Evolutionary conservation across 2,797 vertebrate species (phyloP).

Genomic region (Falco berigora): DNA sequence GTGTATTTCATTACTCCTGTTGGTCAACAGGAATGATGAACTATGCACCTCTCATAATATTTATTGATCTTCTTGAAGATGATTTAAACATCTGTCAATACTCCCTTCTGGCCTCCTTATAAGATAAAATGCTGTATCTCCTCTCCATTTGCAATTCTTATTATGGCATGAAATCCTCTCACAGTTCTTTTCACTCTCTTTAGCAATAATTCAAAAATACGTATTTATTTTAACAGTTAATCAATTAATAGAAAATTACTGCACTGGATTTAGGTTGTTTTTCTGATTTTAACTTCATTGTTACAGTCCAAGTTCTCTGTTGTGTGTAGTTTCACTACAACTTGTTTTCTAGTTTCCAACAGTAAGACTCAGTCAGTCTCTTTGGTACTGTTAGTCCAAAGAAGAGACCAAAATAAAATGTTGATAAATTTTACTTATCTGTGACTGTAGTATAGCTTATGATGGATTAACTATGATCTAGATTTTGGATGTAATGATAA

Average conservation of each 20-base stretch:
- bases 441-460: neutral
- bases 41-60: slow-evolving; percentile 8
- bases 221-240: slow-evolving; percentile 27
- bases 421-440: neutral
- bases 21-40: slow-evolving; percentile 39
- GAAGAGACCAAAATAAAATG: neutral
- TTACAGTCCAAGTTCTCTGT: neutral
- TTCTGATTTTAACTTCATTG: neutral
- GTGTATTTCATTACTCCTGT: slow-evolving; percentile 28
- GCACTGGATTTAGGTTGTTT: neutral
- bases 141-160: slow-evolving; percentile 30
- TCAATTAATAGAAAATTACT: slow-evolving; percentile 34
- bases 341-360: neutral
- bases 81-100: slow-evolving; percentile 42
- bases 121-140: slow-evolving; percentile 3
- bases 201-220: neutral
- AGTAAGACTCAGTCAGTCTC: neutral
- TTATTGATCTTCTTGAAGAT: slow-evolving; percentile 34
- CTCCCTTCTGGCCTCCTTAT: neutral
- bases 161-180: neutral
- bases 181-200: slow-evolving; percentile 20
- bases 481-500: neutral
- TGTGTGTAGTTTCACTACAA: neutral
- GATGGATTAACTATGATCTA: neutral
- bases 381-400: neutral